Percentiles rank a stretch among this genome's conserved stretches.
Evolutionary conservation across 2,888 invertebrate genomes (phyloP).

Genomic region (Lobophora halterata): DNA sequence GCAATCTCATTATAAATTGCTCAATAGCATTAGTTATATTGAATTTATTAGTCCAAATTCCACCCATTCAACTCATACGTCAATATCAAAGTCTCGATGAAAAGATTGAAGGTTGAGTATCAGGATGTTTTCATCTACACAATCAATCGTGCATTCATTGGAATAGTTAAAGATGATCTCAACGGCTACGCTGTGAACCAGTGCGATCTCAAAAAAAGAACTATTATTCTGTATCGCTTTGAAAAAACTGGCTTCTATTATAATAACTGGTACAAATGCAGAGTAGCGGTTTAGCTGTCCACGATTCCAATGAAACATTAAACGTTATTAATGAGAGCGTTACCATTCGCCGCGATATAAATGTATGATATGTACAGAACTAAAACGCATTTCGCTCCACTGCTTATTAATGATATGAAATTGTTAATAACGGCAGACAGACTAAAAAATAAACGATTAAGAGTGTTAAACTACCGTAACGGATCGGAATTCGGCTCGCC

Average conservation of each 20-base stretch:
- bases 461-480: constrained; percentile 76
- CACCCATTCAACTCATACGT: constrained; percentile 1
- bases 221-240: constrained; percentile 25
- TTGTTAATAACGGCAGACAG: constrained; percentile 67
- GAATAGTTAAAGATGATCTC: constrained; percentile 22
- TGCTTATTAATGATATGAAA: constrained; percentile 74
- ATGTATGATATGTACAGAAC: constrained; percentile 37
- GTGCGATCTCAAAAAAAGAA: constrained; percentile 33
- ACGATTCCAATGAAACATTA: constrained; percentile 59
- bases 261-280: constrained; percentile 28
- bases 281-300: constrained; percentile 37
- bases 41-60: constrained; percentile 6
- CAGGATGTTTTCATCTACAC: constrained; percentile 1
- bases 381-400: constrained; percentile 62
- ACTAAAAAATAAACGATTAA: constrained; percentile 73
- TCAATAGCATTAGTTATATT: constrained; percentile 11
- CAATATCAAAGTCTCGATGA: neutral
- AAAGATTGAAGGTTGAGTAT: constrained; percentile 1
- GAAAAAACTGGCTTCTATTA: constrained; percentile 23
- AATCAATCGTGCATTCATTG: constrained; percentile 24
- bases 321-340: constrained; percentile 57
- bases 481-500: constrained; percentile 70
- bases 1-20: constrained; percentile 22
- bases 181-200: constrained; percentile 27
- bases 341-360: constrained; percentile 53